These are phyloP conservation scores for Cardiocondyla obscurior DNA, from an alignment of 1,140 invertebrate genomes.

Conservation along the genomic window DNA sequence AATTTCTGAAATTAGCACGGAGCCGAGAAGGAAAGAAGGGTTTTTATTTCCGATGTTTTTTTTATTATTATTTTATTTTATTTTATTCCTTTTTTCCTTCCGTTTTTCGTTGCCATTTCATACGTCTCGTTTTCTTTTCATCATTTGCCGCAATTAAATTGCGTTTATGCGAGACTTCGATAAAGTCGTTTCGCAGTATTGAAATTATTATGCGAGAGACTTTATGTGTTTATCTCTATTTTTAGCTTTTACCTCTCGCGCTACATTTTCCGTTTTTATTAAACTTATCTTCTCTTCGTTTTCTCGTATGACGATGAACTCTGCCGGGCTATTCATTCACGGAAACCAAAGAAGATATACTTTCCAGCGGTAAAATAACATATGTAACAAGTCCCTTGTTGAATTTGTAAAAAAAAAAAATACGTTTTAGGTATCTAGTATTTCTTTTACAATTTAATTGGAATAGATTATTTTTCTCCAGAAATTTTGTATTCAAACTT, in stretches of 20 bases:
- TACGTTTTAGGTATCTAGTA: background rate
- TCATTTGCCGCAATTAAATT: background rate
- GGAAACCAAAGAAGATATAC: background rate
- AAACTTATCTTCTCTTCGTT: background rate
- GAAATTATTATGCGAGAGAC: background rate
- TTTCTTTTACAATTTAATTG: background rate
- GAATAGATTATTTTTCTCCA: background rate
- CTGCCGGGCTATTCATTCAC: background rate
- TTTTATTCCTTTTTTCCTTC: too few relatives aligned
- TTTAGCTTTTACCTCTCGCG: background rate
- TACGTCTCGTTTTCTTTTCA: background rate
- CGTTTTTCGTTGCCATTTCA: background rate
- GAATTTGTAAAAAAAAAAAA: conserved; percentile 6
- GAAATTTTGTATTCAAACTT: background rate
- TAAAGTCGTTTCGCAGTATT: background rate
- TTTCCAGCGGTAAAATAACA: background rate
- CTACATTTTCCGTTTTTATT: conserved; percentile 6
- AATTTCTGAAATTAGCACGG: background rate
- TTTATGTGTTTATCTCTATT: background rate
- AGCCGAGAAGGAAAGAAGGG: background rate
- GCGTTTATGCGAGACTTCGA: background rate
- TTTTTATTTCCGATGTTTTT: background rate
- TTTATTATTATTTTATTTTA: too few relatives aligned
- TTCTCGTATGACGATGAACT: background rate
- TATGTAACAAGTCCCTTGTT: background rate